Evolutionary conservation across 2,888 invertebrate genomes (phyloP), one percentile per base, ranked within the genome.

Genomic region (Calliscelio sp.): DNA sequence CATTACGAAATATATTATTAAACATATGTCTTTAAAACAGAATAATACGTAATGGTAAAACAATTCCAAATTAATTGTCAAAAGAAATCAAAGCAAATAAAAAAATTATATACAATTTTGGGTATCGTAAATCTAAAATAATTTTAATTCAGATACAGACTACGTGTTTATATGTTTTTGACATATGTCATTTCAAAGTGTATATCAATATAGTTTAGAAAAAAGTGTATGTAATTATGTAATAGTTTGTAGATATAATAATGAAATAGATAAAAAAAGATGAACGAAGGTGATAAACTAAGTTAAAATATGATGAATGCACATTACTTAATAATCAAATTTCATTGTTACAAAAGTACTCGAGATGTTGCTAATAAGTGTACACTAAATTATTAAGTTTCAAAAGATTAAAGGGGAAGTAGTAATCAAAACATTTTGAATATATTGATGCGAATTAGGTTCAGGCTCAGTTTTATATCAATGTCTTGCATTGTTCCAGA

Each of bases 331-430:
- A 18, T 55, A 55, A 55, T 55, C 16, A 55, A 55, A 55, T 55
- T 55, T 55, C 2, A 53, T n/a, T 25, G 53, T 53, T 53, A 53
- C 53, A 53, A 53, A 53, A 53, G 53, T 53, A 53, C 53, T 53
- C 53, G 53, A 53, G 53, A 53, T 22, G 22, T 53, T 53, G 53
- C 25, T 22, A n/a, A n/a, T n/a, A 22, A 49, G 8, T 25, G 3
- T 53, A 53, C 25, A 53, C 22, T 49, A 22, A 22, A 11, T 22
- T 53, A 53, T 53, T 53, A 25, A 53, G 25, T 53, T 53, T 53
- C 28, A n/a, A 25, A 53, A 25, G 14, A 53, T 53, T 53, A 24
- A n/a, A 5, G 16, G 5, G 18, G 5, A 46, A 46, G 3, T 1
- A 10, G 46, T 16, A 46, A 16, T 16, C 49, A 49, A 49, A 49